Conservation (phyloP, 1,140 invertebrate species). For the Aphaenogaster floridana region DNA sequence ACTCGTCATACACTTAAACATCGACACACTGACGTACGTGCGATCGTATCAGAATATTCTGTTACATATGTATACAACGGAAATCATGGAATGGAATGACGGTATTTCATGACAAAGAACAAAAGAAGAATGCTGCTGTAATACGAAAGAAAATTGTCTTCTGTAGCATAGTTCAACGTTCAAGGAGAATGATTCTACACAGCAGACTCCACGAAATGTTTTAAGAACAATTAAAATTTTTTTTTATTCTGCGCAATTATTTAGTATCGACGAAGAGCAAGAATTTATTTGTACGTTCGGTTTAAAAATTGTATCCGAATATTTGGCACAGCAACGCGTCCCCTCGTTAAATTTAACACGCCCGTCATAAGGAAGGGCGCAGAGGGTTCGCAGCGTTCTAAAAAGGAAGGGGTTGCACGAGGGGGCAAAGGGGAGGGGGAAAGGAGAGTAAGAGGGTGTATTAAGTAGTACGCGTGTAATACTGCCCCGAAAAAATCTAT, state of each 20-base stretch:
- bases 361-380: constrained; percentile 66
- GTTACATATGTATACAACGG: not conserved
- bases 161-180: not conserved
- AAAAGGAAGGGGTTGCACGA: constrained; percentile 70
- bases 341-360: constrained; percentile 76
- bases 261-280: not conserved
- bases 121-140: not conserved
- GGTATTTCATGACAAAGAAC: not conserved
- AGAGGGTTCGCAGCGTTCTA: constrained; percentile 53
- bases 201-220: not conserved
- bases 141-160: not conserved
- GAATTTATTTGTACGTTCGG: not conserved
- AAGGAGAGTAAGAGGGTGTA: constrained; percentile 66
- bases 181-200: not conserved
- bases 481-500: constrained; percentile 77
- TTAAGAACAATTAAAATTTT: not conserved
- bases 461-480: constrained; percentile 75
- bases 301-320: constrained; percentile 69
- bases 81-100: not conserved
- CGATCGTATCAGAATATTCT: constrained; percentile 14
- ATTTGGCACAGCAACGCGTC: constrained; percentile 58
- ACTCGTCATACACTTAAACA: not conserved
- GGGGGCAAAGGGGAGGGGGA: constrained; percentile 30
- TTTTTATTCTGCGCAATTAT: not conserved
- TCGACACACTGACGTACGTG: not conserved